Evolutionary conservation across 2,797 vertebrate species (phyloP).

Genomic region (Rhynchonycteris naso): DNA sequence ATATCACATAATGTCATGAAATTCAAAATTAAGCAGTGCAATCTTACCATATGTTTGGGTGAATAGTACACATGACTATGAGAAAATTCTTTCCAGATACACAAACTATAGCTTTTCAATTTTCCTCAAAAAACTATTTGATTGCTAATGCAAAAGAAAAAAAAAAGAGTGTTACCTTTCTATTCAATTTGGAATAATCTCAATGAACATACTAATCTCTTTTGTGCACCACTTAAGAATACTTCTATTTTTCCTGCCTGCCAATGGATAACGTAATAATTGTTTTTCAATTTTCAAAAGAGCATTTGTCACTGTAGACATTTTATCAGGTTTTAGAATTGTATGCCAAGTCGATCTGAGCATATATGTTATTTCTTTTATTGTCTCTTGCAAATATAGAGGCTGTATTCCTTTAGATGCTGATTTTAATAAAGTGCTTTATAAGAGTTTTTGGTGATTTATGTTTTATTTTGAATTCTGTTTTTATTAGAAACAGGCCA

Average conservation of each 20-base stretch:
- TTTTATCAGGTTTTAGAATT: slow-evolving; percentile 53
- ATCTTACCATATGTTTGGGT: not conserved
- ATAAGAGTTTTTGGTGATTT: slow-evolving; percentile 60
- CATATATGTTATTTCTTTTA: slow-evolving; percentile 58
- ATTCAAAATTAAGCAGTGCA: not conserved
- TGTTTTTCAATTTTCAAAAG: slow-evolving; percentile 56
- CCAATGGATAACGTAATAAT: not conserved
- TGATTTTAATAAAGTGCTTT: slow-evolving; percentile 59
- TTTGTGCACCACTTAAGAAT: not conserved
- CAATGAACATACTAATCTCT: slow-evolving; percentile 13
- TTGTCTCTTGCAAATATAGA: slow-evolving; percentile 34
- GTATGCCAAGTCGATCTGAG: not conserved
- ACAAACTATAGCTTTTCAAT: not conserved
- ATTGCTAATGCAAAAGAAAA: not conserved
- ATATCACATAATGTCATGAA: not conserved
- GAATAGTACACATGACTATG: not conserved
- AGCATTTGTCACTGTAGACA: slow-evolving; percentile 9
- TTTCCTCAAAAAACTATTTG: not conserved
- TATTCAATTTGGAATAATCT: slow-evolving; percentile 1
- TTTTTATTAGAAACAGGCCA: slow-evolving; percentile 75
- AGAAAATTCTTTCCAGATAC: not conserved
- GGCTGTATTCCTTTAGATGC: not conserved
- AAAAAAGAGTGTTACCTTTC: not conserved
- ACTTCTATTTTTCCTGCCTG: not conserved
- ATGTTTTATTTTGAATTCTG: slow-evolving; percentile 55